Conservation (phyloP, 2,113 vertebrate genomes). For the Poeciliopsis retropinna region DNA sequence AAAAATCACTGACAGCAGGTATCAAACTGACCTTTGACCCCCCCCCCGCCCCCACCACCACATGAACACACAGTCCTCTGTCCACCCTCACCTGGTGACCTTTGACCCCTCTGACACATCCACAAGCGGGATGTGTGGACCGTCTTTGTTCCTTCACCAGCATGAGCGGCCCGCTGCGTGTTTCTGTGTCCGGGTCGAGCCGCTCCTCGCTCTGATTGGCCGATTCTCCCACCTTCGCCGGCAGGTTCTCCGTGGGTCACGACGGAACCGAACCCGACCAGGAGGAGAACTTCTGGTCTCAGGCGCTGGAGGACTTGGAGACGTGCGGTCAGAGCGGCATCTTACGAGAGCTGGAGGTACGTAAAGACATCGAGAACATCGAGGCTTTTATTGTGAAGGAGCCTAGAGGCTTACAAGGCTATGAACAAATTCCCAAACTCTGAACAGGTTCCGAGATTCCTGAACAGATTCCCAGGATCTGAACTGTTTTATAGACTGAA, state of each 20-base stretch:
- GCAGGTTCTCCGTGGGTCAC: slow-evolving; percentile 87
- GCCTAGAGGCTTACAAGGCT: too few species aligned
- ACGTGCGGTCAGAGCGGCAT: slow-evolving; percentile 98
- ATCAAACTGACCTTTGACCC: slow-evolving; percentile 52
- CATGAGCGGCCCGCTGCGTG: not conserved
- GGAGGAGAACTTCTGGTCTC: slow-evolving; percentile 99
- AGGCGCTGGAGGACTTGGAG: slow-evolving; percentile 97
- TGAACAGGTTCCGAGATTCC: too few species aligned
- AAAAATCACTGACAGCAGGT: slow-evolving; percentile 83
- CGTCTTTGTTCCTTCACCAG: slow-evolving; percentile 7
- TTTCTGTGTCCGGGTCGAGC: not conserved
- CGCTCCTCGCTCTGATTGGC: slow-evolving; percentile 49
- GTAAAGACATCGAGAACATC: not conserved
- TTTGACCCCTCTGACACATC: slow-evolving; percentile 40
- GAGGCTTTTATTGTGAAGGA: not conserved
- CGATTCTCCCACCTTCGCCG: slow-evolving; percentile 30
- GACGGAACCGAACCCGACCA: slow-evolving; percentile 92
- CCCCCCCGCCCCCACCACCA: too few species aligned
- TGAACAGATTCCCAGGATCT: too few species aligned
- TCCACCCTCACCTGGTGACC: slow-evolving; percentile 46
- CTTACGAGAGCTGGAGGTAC: slow-evolving; percentile 96
- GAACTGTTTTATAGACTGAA: not conserved
- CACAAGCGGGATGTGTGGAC: slow-evolving; percentile 30
- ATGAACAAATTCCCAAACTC: too few species aligned
- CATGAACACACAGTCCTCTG: slow-evolving; percentile 11